A percentile compares a stretch with the other conserved stretches of the same genome.
These are phyloP conservation scores for Ammodramus savannarum DNA, from an alignment of 2,113 vertebrate species.

Conservation along the genomic window DNA sequence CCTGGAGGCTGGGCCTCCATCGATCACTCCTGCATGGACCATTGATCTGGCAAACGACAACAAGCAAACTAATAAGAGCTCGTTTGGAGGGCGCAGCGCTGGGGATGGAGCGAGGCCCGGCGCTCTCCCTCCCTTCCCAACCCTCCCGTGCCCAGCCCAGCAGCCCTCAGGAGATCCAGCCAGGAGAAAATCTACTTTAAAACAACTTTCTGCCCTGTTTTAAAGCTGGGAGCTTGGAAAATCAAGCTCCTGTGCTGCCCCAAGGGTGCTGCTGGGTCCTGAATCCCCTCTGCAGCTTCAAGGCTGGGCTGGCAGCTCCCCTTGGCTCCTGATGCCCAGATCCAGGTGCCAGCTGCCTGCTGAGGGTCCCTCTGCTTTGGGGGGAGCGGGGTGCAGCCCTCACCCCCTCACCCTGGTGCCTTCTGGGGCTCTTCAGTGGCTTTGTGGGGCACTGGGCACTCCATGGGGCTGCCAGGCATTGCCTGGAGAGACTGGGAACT, in stretches of 20 bases:
- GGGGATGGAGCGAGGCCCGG: accelerated
- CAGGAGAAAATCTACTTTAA: background rate
- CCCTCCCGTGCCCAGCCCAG: accelerated
- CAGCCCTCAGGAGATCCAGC: background rate
- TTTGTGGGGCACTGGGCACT: accelerated
- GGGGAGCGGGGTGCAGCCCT: background rate
- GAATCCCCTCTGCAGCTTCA: background rate
- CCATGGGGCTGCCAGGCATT: accelerated
- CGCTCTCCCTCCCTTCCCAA: background rate
- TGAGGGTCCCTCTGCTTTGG: background rate
- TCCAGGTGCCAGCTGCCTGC: background rate
- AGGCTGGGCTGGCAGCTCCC: background rate
- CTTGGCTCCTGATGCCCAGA: background rate
- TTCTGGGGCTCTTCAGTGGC: background rate
- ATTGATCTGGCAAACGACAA: constrained; percentile 86
- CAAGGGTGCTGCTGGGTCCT: background rate
- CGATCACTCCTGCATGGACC: constrained; percentile 78
- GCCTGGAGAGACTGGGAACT: background rate
- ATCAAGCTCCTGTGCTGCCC: background rate
- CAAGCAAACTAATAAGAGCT: constrained; percentile 77
- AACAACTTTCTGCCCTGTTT: background rate
- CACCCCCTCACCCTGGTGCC: background rate
- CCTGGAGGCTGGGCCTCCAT: constrained; percentile 69
- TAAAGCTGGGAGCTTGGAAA: background rate
- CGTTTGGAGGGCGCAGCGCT: background rate